These are phyloP conservation scores for Brachypodius melanocephalos DNA, from an alignment of 2,113 vertebrate species.

Conservation along the genomic window DNA sequence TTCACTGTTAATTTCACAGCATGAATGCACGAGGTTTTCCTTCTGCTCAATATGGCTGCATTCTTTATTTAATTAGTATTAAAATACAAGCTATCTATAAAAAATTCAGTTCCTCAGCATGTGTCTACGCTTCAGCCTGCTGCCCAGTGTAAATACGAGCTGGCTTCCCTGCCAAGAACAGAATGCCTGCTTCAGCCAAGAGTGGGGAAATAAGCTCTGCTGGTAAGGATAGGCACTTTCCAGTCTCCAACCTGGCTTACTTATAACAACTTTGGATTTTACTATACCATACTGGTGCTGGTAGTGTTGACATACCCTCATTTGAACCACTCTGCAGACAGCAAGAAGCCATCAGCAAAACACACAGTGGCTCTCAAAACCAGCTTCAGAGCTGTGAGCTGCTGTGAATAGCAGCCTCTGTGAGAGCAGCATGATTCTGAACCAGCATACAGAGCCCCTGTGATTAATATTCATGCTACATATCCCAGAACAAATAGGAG, in stretches of 20 bases:
- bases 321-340: neutral
- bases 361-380: neutral
- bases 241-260: neutral
- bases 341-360: constrained; percentile 24
- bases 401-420: constrained; percentile 26
- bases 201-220: neutral
- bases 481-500: constrained; percentile 29
- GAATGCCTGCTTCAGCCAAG: neutral
- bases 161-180: neutral
- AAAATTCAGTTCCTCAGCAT: neutral
- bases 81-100: constrained; percentile 16
- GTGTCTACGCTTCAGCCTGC: neutral
- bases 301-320: neutral
- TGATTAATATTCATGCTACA: constrained; percentile 54
- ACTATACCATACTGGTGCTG: neutral
- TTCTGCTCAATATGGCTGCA: neutral
- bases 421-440: constrained; percentile 1
- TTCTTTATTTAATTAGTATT: constrained; percentile 17
- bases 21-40: neutral
- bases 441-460: neutral
- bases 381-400: neutral
- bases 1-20: neutral
- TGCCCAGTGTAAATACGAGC: neutral
- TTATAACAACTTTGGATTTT: neutral
- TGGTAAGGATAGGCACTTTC: neutral